Percentiles rank a stretch among this genome's conserved stretches.
phyloP scores from a whole-genome alignment of 2,113 vertebrate species.

The Agapornis roseicollis region DNA sequence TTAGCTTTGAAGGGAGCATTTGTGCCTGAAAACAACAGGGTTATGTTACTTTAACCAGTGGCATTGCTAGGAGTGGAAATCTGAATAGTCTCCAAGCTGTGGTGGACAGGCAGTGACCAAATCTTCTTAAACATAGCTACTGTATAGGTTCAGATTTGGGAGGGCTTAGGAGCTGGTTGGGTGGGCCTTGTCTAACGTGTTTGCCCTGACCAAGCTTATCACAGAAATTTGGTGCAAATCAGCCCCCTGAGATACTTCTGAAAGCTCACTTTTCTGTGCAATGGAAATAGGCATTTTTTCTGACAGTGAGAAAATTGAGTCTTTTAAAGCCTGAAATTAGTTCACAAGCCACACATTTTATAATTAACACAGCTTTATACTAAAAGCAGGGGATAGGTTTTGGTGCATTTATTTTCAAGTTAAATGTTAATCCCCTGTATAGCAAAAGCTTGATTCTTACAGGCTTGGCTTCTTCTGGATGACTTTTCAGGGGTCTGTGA shows the following conservation, averaged over 20 bases:
- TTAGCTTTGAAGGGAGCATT: neutral
- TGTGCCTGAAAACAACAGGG: neutral
- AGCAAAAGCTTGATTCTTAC: neutral
- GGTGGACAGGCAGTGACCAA: neutral
- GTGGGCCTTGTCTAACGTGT: neutral
- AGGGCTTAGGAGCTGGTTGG: neutral
- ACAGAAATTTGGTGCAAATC: neutral
- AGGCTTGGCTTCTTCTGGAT: neutral
- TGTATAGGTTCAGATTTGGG: neutral
- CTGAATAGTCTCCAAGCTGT: neutral
- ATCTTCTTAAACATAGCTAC: neutral
- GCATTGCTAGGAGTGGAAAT: neutral
- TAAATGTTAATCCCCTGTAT: neutral
- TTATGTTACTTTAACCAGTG: neutral
- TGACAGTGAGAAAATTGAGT: neutral
- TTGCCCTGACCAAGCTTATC: neutral
- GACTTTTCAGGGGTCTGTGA: neutral
- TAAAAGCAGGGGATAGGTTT: neutral
- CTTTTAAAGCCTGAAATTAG: neutral
- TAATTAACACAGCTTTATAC: neutral
- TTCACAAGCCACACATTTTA: neutral
- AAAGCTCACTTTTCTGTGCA: neutral
- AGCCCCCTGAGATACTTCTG: neutral
- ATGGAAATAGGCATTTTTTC: neutral
- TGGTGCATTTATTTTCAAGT: neutral